phyloP scores from a whole-genome alignment of 2,113 vertebrate species.

The Datnioides undecimradiatus region DNA sequence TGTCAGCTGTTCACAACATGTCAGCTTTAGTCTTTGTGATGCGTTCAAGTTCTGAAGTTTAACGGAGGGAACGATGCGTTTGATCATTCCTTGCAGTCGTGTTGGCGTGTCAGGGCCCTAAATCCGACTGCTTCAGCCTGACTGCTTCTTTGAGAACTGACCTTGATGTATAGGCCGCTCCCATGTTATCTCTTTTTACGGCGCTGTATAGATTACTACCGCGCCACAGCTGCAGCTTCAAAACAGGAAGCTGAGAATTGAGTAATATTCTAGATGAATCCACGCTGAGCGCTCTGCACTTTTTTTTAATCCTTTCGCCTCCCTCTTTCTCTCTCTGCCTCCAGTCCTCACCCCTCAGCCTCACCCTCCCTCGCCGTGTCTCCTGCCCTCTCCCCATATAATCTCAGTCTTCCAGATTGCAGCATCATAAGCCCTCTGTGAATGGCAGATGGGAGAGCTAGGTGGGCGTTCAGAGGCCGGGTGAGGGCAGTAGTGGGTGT shows the following conservation, averaged over 20 bases:
- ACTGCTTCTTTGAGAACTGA: constrained; percentile 2
- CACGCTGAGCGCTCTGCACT: constrained; percentile 3
- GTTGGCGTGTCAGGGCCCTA: neutral
- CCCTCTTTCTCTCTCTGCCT: constrained; percentile 18
- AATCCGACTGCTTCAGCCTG: neutral
- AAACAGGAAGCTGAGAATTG: constrained; percentile 45
- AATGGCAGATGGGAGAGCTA: constrained; percentile 75
- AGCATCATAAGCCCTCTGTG: constrained; percentile 72
- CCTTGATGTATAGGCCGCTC: neutral
- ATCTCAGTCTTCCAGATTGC: constrained; percentile 73
- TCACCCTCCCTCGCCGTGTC: constrained; percentile 47
- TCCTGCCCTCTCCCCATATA: constrained; percentile 60
- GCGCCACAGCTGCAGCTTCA: constrained; percentile 16
- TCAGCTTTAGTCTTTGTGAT: neutral
- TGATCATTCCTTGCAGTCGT: neutral
- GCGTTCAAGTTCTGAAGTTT: neutral
- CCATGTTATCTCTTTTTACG: neutral
- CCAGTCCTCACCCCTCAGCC: constrained; percentile 46
- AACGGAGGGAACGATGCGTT: neutral
- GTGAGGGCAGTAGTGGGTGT: constrained; percentile 69
- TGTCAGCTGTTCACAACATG: neutral
- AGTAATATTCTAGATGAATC: constrained; percentile 67
- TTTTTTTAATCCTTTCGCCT: constrained; percentile 47
- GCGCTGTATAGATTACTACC: constrained; percentile 25
- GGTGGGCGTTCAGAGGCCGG: constrained; percentile 67